Evolutionary conservation across 2,888 invertebrate species (phyloP).

Genomic region (Callosobruchus maculatus): DNA sequence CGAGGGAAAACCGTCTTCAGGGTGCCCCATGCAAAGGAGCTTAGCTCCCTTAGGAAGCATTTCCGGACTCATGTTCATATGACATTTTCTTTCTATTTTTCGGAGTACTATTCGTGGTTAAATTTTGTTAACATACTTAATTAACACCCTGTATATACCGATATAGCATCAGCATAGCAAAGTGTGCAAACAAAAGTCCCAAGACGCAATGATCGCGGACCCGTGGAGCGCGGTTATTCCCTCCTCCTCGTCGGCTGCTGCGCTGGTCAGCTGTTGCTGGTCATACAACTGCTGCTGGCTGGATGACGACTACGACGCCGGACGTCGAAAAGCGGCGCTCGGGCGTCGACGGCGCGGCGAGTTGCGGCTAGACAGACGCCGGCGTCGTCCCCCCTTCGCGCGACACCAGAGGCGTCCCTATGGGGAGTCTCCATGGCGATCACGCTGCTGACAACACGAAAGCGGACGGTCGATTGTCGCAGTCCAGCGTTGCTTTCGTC

Average conservation of each 20-base stretch:
- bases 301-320: too few relatives aligned
- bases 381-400: background rate
- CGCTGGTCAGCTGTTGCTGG: background rate
- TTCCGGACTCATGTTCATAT: too few relatives aligned
- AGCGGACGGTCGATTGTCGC: background rate
- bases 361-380: background rate
- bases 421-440: background rate
- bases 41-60: too few relatives aligned
- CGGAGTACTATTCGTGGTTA: too few relatives aligned
- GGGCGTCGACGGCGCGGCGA: too few relatives aligned
- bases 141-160: too few relatives aligned
- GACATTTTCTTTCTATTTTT: too few relatives aligned
- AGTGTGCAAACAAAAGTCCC: background rate
- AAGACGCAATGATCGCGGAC: background rate
- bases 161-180: background rate
- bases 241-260: background rate
- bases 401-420: background rate
- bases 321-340: too few relatives aligned
- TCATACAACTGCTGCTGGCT: too few relatives aligned
- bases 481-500: background rate
- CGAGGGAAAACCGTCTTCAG: too few relatives aligned
- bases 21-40: too few relatives aligned
- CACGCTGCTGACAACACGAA: background rate
- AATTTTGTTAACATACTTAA: too few relatives aligned
- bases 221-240: background rate